phyloP scores from a whole-genome alignment of 2,113 vertebrate species.

The Nannobrachium achirus region DNA sequence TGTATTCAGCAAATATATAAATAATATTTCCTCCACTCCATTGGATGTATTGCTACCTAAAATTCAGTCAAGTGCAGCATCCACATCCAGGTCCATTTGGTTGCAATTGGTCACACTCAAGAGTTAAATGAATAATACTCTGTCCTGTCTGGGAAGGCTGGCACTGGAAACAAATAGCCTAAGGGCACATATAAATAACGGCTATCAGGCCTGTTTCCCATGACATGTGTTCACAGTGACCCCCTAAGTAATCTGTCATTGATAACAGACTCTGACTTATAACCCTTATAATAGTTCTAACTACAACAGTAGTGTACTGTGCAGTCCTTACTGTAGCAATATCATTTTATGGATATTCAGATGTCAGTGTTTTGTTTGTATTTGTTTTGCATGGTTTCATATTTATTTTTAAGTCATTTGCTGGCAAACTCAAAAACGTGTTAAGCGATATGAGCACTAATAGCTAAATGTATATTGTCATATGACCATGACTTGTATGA shows the following conservation, averaged over 20 bases:
- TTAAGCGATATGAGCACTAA: no score
- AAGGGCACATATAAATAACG: constrained; percentile 50
- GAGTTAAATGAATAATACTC: no score
- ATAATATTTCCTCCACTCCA: no score
- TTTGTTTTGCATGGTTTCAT: not conserved
- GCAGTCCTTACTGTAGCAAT: constrained; percentile 1
- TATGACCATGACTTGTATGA: no score
- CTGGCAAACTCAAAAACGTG: no score
- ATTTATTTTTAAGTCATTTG: no score
- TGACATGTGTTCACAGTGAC: constrained; percentile 49
- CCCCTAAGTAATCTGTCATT: constrained; percentile 53
- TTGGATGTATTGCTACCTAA: no score
- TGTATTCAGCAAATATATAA: no score
- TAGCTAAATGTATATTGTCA: no score
- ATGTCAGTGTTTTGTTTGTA: not conserved
- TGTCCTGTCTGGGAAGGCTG: constrained; percentile 36
- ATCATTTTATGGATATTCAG: not conserved
- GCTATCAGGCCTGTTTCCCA: constrained; percentile 46
- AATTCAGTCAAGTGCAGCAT: no score
- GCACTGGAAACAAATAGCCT: constrained; percentile 33
- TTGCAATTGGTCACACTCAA: no score
- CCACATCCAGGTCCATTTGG: no score
- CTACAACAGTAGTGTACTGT: not conserved
- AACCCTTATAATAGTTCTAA: not conserved
- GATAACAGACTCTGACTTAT: constrained; percentile 23